Evolutionary conservation across 2,888 invertebrate species (phyloP).

Genomic region (Cephus spinipes): DNA sequence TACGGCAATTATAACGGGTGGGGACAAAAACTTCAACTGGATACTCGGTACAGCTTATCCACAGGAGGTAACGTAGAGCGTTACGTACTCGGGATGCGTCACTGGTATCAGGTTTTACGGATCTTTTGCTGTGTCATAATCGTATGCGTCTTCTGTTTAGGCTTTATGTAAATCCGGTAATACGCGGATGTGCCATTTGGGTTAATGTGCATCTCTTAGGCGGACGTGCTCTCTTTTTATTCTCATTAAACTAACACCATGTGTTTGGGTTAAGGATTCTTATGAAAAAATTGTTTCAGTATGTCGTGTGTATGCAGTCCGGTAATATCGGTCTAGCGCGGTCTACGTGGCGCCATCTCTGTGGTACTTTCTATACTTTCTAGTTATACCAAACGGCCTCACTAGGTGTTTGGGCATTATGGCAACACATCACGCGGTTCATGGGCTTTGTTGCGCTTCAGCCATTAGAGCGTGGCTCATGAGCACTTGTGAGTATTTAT

Average conservation of each 20-base stretch:
- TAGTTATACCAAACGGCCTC: neutral
- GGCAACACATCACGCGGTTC: neutral
- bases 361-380: neutral
- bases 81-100: neutral
- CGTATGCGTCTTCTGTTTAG: neutral
- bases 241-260: neutral
- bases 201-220: neutral
- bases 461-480: neutral
- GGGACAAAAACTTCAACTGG: conserved; percentile 33
- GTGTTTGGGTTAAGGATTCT: neutral
- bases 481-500: neutral
- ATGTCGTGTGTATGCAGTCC: neutral
- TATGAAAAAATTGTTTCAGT: neutral
- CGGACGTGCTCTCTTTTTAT: neutral
- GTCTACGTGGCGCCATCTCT: neutral
- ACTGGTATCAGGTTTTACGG: neutral
- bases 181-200: neutral
- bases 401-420: neutral
- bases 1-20: conserved; percentile 52
- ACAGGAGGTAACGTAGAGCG: neutral
- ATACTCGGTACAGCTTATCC: neutral
- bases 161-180: neutral
- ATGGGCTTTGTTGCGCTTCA: neutral
- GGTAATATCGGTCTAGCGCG: neutral
- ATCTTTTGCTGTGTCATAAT: neutral